Conservation (phyloP, 2,888 invertebrate genomes). For the Ornithoptera alexandrae region DNA sequence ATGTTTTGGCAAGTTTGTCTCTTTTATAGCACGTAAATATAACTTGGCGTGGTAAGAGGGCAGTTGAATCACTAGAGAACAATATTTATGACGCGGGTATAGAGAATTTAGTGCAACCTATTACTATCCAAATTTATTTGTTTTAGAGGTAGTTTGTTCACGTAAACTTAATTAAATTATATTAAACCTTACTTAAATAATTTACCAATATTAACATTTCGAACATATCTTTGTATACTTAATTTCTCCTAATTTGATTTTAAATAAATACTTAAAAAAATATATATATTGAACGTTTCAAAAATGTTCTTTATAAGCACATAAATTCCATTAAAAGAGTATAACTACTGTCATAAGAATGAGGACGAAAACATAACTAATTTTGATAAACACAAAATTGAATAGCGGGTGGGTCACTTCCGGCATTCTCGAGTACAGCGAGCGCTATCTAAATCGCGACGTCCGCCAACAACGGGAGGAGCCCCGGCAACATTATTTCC, state of each 20-base stretch:
- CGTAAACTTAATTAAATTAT: too few relatives aligned
- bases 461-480: constrained; percentile 52
- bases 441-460: constrained; percentile 66
- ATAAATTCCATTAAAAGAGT: not conserved
- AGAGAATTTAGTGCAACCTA: constrained; percentile 24
- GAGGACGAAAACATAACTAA: constrained; percentile 35
- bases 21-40: constrained; percentile 31
- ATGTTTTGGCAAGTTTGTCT: constrained; percentile 21
- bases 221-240: too few relatives aligned
- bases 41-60: constrained; percentile 32
- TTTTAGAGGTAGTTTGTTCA: not conserved
- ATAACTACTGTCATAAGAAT: constrained; percentile 16
- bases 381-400: constrained; percentile 64
- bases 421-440: constrained; percentile 50
- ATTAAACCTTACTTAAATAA: too few relatives aligned
- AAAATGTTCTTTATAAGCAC: too few relatives aligned
- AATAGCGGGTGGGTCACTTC: constrained; percentile 51
- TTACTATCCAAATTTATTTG: constrained; percentile 23
- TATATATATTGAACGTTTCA: too few relatives aligned
- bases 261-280: too few relatives aligned
- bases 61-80: constrained; percentile 27
- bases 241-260: too few relatives aligned
- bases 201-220: too few relatives aligned
- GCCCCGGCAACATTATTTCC: constrained; percentile 58
- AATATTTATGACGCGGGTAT: constrained; percentile 22